Percentiles rank a stretch among this genome's conserved stretches.
Conservation (phyloP, 2,797 vertebrate genomes). For the Esox lucius region DNA sequence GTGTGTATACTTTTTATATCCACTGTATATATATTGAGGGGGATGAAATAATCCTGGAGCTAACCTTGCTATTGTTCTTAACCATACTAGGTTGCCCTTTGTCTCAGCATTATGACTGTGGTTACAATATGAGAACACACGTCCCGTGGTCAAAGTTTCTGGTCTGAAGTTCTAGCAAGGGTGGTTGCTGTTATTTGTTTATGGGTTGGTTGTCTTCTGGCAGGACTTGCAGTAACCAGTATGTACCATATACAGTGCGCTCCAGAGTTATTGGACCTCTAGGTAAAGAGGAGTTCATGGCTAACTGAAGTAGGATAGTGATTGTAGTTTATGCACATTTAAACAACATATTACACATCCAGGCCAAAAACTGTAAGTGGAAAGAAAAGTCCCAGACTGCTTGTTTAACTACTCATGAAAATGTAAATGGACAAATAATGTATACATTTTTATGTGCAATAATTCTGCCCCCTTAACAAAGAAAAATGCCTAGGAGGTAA, state of each 20-base stretch:
- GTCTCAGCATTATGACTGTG: background rate
- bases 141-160: background rate
- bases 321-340: too few relatives aligned
- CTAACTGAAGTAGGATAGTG: too few relatives aligned
- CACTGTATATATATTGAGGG: too few relatives aligned
- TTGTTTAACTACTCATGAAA: too few relatives aligned
- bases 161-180: background rate
- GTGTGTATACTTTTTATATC: too few relatives aligned
- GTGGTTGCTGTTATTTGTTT: background rate
- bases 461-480: constrained; percentile 25
- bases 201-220: background rate
- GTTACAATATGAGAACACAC: background rate
- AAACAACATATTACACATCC: too few relatives aligned
- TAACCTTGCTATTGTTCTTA: too few relatives aligned
- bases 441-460: background rate
- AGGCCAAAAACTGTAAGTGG: too few relatives aligned
- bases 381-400: too few relatives aligned
- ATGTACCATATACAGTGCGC: background rate
- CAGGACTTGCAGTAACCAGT: background rate
- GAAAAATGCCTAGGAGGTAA: constrained; percentile 16
- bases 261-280: too few relatives aligned
- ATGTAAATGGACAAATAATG: too few relatives aligned
- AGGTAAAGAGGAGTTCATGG: too few relatives aligned
- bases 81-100: background rate
- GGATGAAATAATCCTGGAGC: background rate